Evolutionary conservation across 2,888 invertebrate genomes (phyloP).

Genomic region (Malacosoma neustria): DNA sequence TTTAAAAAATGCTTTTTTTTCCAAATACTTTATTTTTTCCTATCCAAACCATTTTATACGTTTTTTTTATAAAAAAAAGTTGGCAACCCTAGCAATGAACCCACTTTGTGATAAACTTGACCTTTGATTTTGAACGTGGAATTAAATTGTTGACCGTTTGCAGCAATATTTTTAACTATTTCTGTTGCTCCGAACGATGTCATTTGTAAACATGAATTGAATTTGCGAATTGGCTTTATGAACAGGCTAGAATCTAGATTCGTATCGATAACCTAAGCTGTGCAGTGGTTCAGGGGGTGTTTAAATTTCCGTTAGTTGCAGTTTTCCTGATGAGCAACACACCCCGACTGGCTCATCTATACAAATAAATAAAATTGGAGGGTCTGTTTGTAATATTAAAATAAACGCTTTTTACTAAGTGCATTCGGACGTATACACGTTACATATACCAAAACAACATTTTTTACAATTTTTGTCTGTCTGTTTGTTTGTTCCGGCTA

Average conservation of each 20-base stretch:
- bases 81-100: conserved; percentile 14
- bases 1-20: too few relatives aligned
- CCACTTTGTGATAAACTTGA: conserved; percentile 15
- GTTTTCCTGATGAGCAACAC: conserved; percentile 6
- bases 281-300: conserved; percentile 14
- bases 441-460: too few relatives aligned
- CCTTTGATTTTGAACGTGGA: conserved; percentile 13
- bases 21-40: too few relatives aligned
- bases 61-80: too few relatives aligned
- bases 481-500: too few relatives aligned
- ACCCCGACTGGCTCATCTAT: conserved; percentile 8
- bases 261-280: conserved; percentile 11
- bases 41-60: too few relatives aligned
- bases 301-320: conserved; percentile 11
- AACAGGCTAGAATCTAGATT: conserved; percentile 12
- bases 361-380: too few relatives aligned
- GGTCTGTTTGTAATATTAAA: too few relatives aligned
- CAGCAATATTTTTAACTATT: conserved; percentile 7
- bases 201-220: conserved; percentile 14
- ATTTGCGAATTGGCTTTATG: conserved; percentile 3
- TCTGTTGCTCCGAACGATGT: conserved; percentile 14
- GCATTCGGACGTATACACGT: too few relatives aligned
- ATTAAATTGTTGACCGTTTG: conserved; percentile 10
- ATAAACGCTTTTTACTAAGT: too few relatives aligned
- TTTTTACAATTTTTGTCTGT: too few relatives aligned